Conservation (phyloP, 2,113 vertebrate species). For the Perca flavescens region DNA sequence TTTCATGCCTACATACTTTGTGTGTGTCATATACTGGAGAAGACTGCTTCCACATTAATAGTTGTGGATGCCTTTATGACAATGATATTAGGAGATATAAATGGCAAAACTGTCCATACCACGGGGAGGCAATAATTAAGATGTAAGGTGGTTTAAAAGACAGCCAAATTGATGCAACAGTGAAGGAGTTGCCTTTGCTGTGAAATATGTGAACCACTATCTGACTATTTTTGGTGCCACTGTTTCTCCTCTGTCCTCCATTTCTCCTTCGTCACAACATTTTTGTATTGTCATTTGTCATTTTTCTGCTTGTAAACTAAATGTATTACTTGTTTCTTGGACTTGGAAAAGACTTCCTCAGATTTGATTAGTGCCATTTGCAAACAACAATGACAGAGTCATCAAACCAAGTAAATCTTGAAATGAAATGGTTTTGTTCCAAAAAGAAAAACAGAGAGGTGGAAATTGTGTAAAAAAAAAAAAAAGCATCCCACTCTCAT, state of each 20-base stretch:
- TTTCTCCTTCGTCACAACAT: slow-evolving; percentile 2
- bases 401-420: background rate
- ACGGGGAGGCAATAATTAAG: slow-evolving; percentile 25
- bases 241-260: slow-evolving; percentile 10
- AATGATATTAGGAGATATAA: slow-evolving; percentile 29
- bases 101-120: slow-evolving; percentile 23
- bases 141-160: slow-evolving; percentile 22
- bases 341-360: slow-evolving; percentile 15
- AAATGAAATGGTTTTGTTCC: background rate
- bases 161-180: slow-evolving; percentile 19
- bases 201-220: slow-evolving; percentile 18
- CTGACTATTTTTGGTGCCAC: slow-evolving; percentile 5
- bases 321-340: slow-evolving; percentile 5
- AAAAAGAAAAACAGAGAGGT: background rate
- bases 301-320: slow-evolving; percentile 25
- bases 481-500: background rate
- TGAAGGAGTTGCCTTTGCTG: background rate
- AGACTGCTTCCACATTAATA: slow-evolving; percentile 12
- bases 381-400: slow-evolving; percentile 32
- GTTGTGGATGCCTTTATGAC: slow-evolving; percentile 28
- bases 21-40: background rate
- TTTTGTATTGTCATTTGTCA: background rate
- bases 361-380: slow-evolving; percentile 27
- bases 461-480: background rate
- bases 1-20: background rate